phyloP scores from a whole-genome alignment of 2,888 invertebrate species.

The Axea sp. region DNA sequence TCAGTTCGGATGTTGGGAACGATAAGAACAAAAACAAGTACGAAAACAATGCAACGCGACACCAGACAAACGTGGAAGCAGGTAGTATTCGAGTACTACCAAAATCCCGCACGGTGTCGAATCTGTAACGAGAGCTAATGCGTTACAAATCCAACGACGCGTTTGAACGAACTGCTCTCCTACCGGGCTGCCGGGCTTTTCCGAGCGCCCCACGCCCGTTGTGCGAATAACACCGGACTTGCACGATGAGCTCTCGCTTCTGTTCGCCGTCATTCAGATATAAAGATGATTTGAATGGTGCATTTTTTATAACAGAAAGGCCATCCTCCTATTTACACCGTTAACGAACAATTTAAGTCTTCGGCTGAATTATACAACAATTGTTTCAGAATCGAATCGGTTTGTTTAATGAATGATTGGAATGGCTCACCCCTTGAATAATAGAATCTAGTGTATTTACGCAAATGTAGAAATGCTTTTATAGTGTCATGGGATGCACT shows the following conservation, averaged over 20 bases:
- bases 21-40: constrained; percentile 9
- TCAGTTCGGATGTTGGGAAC: constrained; percentile 6
- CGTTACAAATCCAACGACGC: constrained; percentile 66
- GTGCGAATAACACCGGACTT: constrained; percentile 65
- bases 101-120: constrained; percentile 31
- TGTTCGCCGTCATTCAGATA: constrained; percentile 31
- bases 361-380: constrained; percentile 12
- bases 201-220: constrained; percentile 68
- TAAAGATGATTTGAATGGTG: constrained; percentile 34
- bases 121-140: constrained; percentile 45
- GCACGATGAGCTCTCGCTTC: constrained; percentile 52
- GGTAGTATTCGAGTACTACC: constrained; percentile 32
- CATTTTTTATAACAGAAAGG: constrained; percentile 31
- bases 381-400: neutral
- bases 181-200: constrained; percentile 70
- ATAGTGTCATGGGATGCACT: too few relatives aligned
- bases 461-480: too few relatives aligned
- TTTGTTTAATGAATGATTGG: neutral
- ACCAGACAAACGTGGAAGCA: constrained; percentile 58
- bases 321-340: neutral
- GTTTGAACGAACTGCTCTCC: constrained; percentile 74
- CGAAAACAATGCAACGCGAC: constrained; percentile 50
- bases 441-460: too few relatives aligned
- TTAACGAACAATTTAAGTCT: constrained; percentile 10
- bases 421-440: constrained; percentile 2